Base-by-base conservation (phyloP, 2,888 invertebrate species). In the Drepanosiphum platanoidis region DNA sequence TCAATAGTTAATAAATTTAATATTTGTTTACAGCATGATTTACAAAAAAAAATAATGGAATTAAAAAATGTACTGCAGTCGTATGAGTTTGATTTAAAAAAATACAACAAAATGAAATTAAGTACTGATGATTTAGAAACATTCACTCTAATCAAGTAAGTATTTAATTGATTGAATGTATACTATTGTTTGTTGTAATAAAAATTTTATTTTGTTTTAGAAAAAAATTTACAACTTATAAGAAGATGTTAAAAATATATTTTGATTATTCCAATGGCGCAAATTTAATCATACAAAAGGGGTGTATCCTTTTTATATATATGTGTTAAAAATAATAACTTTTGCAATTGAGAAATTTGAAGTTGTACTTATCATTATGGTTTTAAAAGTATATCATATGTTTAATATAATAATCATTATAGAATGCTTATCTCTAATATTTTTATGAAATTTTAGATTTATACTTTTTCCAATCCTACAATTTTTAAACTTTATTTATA, bases 251-350 rank as follows among this genome's bases (percentile, higher is more conserved):
- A 39, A 77, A 68, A 36, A 77, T 84, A 36, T 18, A 68, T 52
- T 84, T 84, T 70, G 84, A 84, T 58, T 84, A 58, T 39, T 68
- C 39, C 13, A 77, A 58, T 39, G 68, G 58, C 58, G 22, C 36
- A 30, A n/a, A 58, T 32, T 9, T 68, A n/a, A 39, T 15, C 30
- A 32, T 5, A 36, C 77, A 77, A 74, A 83, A 75, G 58, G 84
- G 84, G 27, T 84, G 84, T 84, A 84, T 70, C 77, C 77, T 84
- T 84, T 77, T 77, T 36, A 77, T 39, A 36, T 9, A 74, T 74
- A 61, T 52, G 30, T 52, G 30, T 61, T 27, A 27, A 61, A 27
- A 30, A 52, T 32, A 39, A 74, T 34, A 22, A 18, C 8, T 74
- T 46, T 42, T 71, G 4, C 3, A 22, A 36, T 52, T 52, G 13